A percentile compares a stretch with the other conserved stretches of the same genome.
These are phyloP conservation scores for Ambastaia sidthimunki DNA, from an alignment of 2,797 vertebrate species.

Conservation along the genomic window DNA sequence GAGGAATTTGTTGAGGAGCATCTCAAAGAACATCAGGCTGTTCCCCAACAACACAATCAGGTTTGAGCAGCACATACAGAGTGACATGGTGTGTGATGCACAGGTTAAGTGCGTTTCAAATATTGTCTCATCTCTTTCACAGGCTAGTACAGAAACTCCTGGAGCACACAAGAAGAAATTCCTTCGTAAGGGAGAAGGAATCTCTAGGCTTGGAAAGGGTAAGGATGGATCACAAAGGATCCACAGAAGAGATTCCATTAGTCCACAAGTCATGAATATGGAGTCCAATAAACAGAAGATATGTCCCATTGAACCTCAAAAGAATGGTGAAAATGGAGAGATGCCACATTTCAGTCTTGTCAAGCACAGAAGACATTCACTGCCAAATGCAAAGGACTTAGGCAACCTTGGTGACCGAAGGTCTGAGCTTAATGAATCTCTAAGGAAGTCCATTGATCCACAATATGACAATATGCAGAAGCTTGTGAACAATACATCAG, in stretches of 20 bases:
- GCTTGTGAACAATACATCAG: background rate
- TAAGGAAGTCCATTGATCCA: background rate
- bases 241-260: conserved; percentile 40
- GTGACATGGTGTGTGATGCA: background rate
- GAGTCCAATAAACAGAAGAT: conserved; percentile 37
- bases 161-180: conserved; percentile 55
- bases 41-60: conserved; percentile 55
- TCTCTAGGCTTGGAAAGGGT: conserved; percentile 61
- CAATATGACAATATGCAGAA: background rate
- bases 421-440: background rate
- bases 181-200: conserved; percentile 62
- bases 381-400: conserved; percentile 19
- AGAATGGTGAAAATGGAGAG: conserved; percentile 28
- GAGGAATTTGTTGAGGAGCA: conserved; percentile 69
- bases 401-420: conserved; percentile 14
- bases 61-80: conserved; percentile 44
- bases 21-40: conserved; percentile 59
- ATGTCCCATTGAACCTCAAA: conserved; percentile 21
- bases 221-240: conserved; percentile 52
- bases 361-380: conserved; percentile 6
- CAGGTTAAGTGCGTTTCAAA: background rate
- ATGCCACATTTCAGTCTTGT: conserved; percentile 39
- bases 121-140: conserved; percentile 6
- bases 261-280: conserved; percentile 49
- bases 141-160: conserved; percentile 49